These are phyloP conservation scores for Stichodactyla mertensii DNA, from an alignment of 64 coral and sea anemone genomes.

Conservation along the genomic window DNA sequence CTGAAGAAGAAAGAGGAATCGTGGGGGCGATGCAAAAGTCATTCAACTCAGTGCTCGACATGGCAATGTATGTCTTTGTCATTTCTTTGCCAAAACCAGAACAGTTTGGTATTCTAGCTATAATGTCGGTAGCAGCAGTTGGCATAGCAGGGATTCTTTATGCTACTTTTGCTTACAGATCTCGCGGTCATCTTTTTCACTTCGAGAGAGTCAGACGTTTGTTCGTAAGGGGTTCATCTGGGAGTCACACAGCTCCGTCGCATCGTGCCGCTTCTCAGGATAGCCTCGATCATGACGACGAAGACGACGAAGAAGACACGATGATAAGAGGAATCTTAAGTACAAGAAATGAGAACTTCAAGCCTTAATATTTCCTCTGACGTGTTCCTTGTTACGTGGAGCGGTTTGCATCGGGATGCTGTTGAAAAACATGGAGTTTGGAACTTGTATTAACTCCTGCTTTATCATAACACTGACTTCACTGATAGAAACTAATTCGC, in stretches of 20 bases:
- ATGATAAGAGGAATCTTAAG: slow-evolving; percentile 24
- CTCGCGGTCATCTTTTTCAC: slow-evolving; percentile 82
- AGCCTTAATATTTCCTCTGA: not conserved
- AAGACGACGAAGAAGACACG: slow-evolving; percentile 59
- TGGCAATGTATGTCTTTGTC: slow-evolving; percentile 63
- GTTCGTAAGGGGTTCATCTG: slow-evolving; percentile 1
- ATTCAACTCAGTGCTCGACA: slow-evolving; percentile 64
- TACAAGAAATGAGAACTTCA: slow-evolving; percentile 83
- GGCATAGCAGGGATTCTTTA: slow-evolving; percentile 60
- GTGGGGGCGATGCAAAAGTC: slow-evolving; percentile 90
- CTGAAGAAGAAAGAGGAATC: slow-evolving; percentile 78
- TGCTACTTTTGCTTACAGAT: slow-evolving; percentile 72
- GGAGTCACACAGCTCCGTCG: not conserved
- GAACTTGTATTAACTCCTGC: too few species aligned
- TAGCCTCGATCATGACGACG: slow-evolving; percentile 42
- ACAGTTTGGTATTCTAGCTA: slow-evolving; percentile 59
- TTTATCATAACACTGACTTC: too few species aligned
- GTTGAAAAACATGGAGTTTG: too few species aligned
- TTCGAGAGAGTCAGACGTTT: slow-evolving; percentile 54
- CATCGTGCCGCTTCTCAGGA: not conserved
- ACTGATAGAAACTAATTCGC: too few species aligned
- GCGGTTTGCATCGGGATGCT: too few species aligned
- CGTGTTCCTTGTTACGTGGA: too few species aligned
- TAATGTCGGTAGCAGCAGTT: slow-evolving; percentile 76
- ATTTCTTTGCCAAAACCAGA: slow-evolving; percentile 76